Conservation (phyloP, 2,888 invertebrate genomes). For the Electrophaes corylata region DNA sequence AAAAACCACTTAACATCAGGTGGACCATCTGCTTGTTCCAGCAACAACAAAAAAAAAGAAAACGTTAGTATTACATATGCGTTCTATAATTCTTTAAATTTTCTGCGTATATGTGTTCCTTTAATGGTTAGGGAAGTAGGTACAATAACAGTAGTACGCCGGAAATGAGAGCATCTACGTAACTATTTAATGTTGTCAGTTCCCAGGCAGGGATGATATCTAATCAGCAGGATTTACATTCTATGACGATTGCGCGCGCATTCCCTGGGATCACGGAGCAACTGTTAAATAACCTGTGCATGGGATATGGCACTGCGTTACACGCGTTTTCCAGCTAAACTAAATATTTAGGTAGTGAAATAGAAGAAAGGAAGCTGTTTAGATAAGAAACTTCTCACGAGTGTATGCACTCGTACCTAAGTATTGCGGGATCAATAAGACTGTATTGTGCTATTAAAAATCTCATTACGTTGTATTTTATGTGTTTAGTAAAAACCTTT, state of each 20-base stretch:
- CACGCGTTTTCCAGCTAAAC: conserved; percentile 67
- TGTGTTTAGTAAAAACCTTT: too few relatives aligned
- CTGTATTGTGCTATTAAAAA: neutral
- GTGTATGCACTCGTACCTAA: conserved; percentile 21
- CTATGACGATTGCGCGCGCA: conserved; percentile 68
- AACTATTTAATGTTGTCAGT: conserved; percentile 69
- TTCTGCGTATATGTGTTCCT: neutral
- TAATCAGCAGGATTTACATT: conserved; percentile 76
- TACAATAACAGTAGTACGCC: conserved; percentile 35
- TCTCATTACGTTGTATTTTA: neutral
- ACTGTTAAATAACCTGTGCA: conserved; percentile 20
- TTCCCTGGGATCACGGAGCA: conserved; percentile 44
- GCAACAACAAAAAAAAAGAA: too few relatives aligned
- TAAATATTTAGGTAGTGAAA: conserved; percentile 74
- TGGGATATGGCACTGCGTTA: conserved; percentile 48
- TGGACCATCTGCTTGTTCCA: too few relatives aligned
- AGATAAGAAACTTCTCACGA: conserved; percentile 73
- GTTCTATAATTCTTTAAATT: too few relatives aligned
- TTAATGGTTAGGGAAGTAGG: neutral
- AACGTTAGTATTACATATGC: too few relatives aligned
- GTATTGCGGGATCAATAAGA: conserved; percentile 19
- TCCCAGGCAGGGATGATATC: conserved; percentile 74
- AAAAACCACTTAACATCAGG: too few relatives aligned
- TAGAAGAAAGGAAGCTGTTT: conserved; percentile 65
- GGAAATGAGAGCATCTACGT: conserved; percentile 53